Evolutionary conservation across 2,888 invertebrate genomes (phyloP).

Genomic region (Seira sanloemensis): DNA sequence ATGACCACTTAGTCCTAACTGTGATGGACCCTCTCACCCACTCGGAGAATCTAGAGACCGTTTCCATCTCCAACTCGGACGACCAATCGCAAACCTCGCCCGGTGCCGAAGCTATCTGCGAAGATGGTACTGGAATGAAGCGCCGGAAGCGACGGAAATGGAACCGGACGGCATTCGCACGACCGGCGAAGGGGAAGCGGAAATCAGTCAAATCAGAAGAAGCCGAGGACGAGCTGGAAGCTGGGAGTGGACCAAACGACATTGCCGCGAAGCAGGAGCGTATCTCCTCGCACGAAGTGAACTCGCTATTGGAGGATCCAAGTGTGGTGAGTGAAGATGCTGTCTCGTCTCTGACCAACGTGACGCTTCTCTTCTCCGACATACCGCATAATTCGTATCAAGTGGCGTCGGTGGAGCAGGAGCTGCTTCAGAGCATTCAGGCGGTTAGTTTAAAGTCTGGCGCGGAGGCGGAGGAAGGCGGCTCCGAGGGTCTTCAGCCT

Average conservation of each 20-base stretch:
- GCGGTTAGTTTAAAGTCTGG: slow-evolving; percentile 67
- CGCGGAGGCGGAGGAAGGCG: slow-evolving; percentile 46
- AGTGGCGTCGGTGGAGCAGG: slow-evolving; percentile 65
- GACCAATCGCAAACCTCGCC: slow-evolving; percentile 43
- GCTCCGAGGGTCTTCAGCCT: slow-evolving; percentile 31
- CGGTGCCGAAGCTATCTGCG: neutral
- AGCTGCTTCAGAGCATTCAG: slow-evolving; percentile 71
- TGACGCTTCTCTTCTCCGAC: slow-evolving; percentile 36
- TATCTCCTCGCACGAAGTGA: slow-evolving; percentile 54
- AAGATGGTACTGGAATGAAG: slow-evolving; percentile 41
- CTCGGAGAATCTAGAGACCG: slow-evolving; percentile 17
- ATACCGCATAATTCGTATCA: slow-evolving; percentile 36
- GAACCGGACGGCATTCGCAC: slow-evolving; percentile 70
- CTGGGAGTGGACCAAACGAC: neutral
- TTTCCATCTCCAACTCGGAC: slow-evolving; percentile 34
- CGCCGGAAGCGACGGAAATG: slow-evolving; percentile 68
- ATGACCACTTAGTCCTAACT: slow-evolving; percentile 65
- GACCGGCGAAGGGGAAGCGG: slow-evolving; percentile 68
- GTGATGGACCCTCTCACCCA: slow-evolving; percentile 54
- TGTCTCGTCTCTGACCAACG: neutral
- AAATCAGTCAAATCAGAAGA: slow-evolving; percentile 24
- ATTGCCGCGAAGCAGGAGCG: slow-evolving; percentile 34
- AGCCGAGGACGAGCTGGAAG: neutral
- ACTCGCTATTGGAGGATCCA: neutral
- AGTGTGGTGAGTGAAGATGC: slow-evolving; percentile 3